Evolutionary conservation across 2,113 vertebrate genomes (phyloP).

Genomic region (Pseudolaguvia tuberculata): DNA sequence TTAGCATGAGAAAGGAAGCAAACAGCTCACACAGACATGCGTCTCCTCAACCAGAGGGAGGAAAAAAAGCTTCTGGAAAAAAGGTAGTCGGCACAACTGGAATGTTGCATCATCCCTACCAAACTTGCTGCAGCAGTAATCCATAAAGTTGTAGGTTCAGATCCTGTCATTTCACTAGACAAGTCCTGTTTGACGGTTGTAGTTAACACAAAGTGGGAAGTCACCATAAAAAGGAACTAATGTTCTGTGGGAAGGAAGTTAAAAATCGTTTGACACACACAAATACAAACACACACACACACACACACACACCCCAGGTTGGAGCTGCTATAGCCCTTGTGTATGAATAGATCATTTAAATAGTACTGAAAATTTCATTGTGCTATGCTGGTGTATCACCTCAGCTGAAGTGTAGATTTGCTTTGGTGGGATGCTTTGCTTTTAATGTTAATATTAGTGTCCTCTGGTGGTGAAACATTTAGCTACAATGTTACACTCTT

Average conservation of each 20-base stretch:
- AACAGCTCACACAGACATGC: slow-evolving; percentile 59
- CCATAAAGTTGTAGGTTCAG: slow-evolving; percentile 11
- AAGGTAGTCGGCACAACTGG: not conserved
- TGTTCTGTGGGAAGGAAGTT: not conserved
- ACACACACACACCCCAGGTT: not conserved
- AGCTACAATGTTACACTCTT: too few relatives aligned
- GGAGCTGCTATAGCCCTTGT: too few relatives aligned
- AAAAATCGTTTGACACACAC: too few relatives aligned
- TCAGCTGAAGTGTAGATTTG: not conserved
- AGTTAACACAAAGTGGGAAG: not conserved
- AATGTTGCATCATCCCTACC: not conserved
- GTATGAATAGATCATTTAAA: too few relatives aligned
- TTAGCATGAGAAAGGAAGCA: slow-evolving; percentile 67
- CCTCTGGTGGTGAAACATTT: too few relatives aligned
- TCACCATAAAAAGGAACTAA: not conserved
- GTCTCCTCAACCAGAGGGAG: slow-evolving; percentile 53
- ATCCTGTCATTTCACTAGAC: not conserved
- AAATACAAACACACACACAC: too few relatives aligned
- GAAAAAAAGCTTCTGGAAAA: slow-evolving; percentile 1
- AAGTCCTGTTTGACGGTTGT: not conserved
- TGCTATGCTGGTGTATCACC: not conserved
- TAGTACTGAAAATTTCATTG: not conserved
- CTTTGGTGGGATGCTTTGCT: not conserved
- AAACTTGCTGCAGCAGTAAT: not conserved
- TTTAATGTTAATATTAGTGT: too few relatives aligned